Conservation (phyloP, 64 coral and sea anemone species). For the Pachyseris speciosa region DNA sequence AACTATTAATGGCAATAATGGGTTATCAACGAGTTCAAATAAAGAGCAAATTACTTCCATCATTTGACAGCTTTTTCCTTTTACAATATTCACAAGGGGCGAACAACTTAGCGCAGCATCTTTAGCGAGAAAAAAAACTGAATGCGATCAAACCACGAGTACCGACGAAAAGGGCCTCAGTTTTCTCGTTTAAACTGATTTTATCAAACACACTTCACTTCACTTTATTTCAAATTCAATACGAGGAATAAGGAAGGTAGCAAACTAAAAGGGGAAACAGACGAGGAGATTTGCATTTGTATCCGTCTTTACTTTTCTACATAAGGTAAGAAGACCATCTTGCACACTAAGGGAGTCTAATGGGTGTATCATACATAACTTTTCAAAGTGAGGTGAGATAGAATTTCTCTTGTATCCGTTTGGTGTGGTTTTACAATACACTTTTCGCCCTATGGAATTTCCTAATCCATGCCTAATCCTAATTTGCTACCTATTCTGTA, state of each 20-base stretch:
- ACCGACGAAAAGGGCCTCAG: neutral
- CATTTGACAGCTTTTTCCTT: conserved; percentile 39
- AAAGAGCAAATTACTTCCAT: conserved; percentile 34
- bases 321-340: neutral
- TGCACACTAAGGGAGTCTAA: neutral
- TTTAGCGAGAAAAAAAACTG: neutral
- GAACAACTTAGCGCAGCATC: neutral
- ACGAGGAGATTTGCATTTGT: too few relatives aligned
- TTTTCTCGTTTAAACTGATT: neutral
- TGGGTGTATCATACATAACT: neutral
- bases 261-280: too few relatives aligned
- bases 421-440: neutral
- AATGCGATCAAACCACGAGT: neutral
- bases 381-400: neutral
- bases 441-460: neutral
- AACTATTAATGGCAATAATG: neutral
- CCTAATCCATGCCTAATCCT: neutral
- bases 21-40: conserved; percentile 17
- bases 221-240: too few relatives aligned
- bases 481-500: too few relatives aligned
- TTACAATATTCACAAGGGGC: neutral
- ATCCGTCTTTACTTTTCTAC: too few relatives aligned
- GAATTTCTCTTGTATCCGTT: conserved; percentile 7
- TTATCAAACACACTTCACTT: neutral
- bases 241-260: too few relatives aligned